A percentile compares a stretch with the other conserved stretches of the same genome.
Conservation (phyloP, 2,797 vertebrate species). For the Notolepis coatsorum region DNA sequence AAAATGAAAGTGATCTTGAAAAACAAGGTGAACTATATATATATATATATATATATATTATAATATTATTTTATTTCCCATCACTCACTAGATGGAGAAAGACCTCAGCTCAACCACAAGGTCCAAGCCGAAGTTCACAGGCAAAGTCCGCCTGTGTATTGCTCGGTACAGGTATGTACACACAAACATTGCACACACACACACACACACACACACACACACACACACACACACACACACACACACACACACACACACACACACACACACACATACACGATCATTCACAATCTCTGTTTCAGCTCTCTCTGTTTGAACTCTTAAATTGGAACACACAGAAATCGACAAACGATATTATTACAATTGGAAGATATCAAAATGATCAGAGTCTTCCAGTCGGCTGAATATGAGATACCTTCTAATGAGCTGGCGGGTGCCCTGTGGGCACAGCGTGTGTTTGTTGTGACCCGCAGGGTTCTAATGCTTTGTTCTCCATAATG, state of each 20-base stretch:
- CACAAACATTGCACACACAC: slow-evolving; percentile 3
- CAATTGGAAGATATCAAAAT: background rate
- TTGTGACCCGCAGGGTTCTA: slow-evolving; percentile 35
- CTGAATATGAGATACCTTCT: slow-evolving; percentile 1
- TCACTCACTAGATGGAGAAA: slow-evolving; percentile 90
- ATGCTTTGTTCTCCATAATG: slow-evolving; percentile 42
- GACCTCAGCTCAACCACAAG: slow-evolving; percentile 87
- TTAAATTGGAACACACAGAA: background rate
- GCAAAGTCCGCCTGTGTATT: slow-evolving; percentile 95
- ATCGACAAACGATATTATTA: no score
- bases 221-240: background rate
- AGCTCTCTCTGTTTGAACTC: background rate
- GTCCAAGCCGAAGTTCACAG: slow-evolving; percentile 92
- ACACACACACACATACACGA: slow-evolving; percentile 4
- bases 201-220: background rate
- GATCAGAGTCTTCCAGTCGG: background rate
- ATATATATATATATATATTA: slow-evolving; percentile 4
- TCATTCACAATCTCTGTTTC: no score
- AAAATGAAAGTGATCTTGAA: background rate
- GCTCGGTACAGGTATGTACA: slow-evolving; percentile 93
- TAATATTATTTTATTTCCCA: slow-evolving; percentile 2
- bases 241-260: background rate
- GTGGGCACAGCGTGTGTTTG: slow-evolving; percentile 33
- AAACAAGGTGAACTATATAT: no score
- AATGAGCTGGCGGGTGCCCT: slow-evolving; percentile 9